Evolutionary conservation across 2,113 vertebrate species (phyloP).

Genomic region (Hemibates koningsi): DNA sequence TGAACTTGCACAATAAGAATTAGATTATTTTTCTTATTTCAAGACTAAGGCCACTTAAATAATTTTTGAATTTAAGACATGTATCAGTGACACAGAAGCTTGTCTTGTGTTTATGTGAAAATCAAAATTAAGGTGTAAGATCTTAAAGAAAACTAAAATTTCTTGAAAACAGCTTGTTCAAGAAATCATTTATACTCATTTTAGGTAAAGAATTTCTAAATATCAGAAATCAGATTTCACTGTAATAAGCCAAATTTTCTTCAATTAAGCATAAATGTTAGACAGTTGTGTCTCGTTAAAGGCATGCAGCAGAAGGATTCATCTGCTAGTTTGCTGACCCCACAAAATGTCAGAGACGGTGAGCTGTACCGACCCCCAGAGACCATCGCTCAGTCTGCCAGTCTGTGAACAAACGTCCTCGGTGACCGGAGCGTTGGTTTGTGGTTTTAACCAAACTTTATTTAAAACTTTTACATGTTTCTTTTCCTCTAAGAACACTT

Average conservation of each 20-base stretch:
- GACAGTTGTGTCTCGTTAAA: not conserved
- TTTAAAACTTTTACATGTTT: not conserved
- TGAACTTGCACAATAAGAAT: not conserved
- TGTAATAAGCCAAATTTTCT: not conserved
- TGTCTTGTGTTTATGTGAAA: not conserved
- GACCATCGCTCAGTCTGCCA: not conserved
- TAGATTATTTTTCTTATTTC: not conserved
- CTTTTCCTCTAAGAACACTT: not conserved
- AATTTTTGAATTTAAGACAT: not conserved
- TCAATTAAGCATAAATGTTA: not conserved
- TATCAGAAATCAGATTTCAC: not conserved
- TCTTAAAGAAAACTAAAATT: rapidly evolving
- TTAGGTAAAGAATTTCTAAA: not conserved
- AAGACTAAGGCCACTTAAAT: not conserved
- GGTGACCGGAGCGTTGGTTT: not conserved
- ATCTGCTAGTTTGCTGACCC: not conserved
- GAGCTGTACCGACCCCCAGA: not conserved
- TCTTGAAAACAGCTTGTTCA: not conserved
- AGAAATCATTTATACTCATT: not conserved
- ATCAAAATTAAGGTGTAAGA: not conserved
- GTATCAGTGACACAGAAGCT: not conserved
- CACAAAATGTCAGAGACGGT: not conserved
- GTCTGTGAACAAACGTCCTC: not conserved
- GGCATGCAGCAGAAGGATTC: not conserved
- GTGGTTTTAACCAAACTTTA: not conserved